phyloP scores from a whole-genome alignment of 2,888 invertebrate species.

The Saturnia japonica region DNA sequence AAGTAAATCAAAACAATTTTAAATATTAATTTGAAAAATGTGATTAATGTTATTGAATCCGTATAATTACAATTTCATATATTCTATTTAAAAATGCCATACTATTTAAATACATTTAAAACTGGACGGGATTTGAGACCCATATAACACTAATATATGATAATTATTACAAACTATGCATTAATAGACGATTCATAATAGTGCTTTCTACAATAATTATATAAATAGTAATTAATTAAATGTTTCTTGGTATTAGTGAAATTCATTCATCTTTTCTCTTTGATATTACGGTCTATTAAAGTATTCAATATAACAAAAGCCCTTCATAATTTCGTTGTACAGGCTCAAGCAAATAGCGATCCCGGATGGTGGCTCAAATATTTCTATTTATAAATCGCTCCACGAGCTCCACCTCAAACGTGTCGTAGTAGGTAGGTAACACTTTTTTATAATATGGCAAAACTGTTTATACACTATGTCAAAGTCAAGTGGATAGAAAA shows the following conservation, averaged over 20 bases:
- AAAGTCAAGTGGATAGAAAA: too few relatives aligned
- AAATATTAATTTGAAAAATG: too few relatives aligned
- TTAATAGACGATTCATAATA: neutral
- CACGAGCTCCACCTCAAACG: neutral
- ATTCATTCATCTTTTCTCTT: neutral
- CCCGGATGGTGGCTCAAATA: neutral
- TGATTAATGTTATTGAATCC: too few relatives aligned
- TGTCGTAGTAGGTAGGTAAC: too few relatives aligned
- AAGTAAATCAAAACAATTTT: too few relatives aligned
- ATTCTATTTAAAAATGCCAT: too few relatives aligned
- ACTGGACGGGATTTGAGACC: neutral
- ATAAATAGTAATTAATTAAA: neutral
- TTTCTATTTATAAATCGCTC: slow-evolving; percentile 2
- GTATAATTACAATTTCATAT: too few relatives aligned
- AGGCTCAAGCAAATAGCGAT: neutral
- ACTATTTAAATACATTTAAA: too few relatives aligned
- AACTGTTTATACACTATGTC: too few relatives aligned
- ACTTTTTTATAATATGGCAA: neutral
- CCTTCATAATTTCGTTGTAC: neutral
- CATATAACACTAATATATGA: neutral
- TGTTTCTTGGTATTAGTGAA: neutral
- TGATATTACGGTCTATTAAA: neutral
- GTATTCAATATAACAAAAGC: neutral
- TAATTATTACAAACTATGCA: neutral
- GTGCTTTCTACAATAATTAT: neutral